Evolutionary conservation across 2,797 vertebrate species (phyloP).

Genomic region (Enteromius radiatus): DNA sequence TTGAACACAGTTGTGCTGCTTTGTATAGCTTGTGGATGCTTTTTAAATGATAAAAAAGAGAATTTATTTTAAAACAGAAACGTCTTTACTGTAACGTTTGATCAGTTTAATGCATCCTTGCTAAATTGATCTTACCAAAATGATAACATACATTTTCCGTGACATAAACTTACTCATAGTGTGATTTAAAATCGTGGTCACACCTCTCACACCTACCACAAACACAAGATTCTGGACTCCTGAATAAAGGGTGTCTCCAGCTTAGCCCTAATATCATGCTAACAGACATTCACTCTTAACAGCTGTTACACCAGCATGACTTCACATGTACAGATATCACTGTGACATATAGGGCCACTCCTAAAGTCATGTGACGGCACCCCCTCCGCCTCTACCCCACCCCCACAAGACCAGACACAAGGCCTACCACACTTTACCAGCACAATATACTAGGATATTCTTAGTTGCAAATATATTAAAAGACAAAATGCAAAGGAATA

Average conservation of each 20-base stretch:
- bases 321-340: conserved; percentile 24
- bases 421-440: not conserved
- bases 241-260: not conserved
- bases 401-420: conserved; percentile 29
- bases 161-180: not conserved
- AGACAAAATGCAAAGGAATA: not conserved
- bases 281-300: conserved; percentile 1
- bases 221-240: not conserved
- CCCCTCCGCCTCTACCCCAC: conserved; percentile 26
- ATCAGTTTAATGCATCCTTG: not conserved
- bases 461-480: not conserved
- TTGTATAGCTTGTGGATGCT: not conserved
- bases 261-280: not conserved
- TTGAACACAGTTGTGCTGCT: not conserved
- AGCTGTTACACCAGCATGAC: conserved; percentile 33
- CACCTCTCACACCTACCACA: not conserved
- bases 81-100: too few species aligned
- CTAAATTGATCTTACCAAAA: not conserved
- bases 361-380: conserved; percentile 40
- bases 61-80: not conserved
- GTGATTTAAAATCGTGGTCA: not conserved
- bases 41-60: not conserved
- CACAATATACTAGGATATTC: not conserved
- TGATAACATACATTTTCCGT: not conserved
- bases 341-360: conserved; percentile 36